Conservation (phyloP, 2,888 invertebrate genomes). For the Oligia fasciuncula region DNA sequence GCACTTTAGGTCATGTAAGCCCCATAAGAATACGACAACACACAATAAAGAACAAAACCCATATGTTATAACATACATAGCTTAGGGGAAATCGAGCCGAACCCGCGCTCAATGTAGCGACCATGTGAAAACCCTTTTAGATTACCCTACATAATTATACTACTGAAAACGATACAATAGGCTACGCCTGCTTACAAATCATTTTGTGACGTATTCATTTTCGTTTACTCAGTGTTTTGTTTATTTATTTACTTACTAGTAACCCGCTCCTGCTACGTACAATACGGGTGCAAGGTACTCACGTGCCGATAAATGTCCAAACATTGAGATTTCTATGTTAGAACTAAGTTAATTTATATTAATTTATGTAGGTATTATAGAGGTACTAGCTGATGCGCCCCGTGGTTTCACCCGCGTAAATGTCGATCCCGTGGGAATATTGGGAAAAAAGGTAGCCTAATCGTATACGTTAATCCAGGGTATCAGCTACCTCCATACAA, state of each 20-base stretch:
- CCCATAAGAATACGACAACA: conserved; percentile 5
- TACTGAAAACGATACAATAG: conserved; percentile 13
- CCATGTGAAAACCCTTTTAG: conserved; percentile 46
- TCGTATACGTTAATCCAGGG: no score
- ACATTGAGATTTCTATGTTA: not conserved
- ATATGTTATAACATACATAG: conserved; percentile 39
- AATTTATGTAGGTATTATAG: no score
- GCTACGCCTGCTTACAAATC: conserved; percentile 11
- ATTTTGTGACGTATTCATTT: conserved; percentile 41
- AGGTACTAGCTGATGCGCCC: no score
- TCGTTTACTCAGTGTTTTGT: not conserved
- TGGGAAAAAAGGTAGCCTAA: no score
- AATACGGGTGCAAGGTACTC: not conserved
- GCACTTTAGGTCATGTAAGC: no score
- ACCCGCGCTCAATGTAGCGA: conserved; percentile 28
- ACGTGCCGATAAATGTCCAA: not conserved
- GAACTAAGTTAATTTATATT: no score
- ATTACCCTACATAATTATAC: conserved; percentile 32
- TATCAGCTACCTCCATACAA: no score
- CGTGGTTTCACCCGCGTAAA: no score
- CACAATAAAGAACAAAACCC: conserved; percentile 9
- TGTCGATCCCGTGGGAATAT: no score
- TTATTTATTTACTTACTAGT: not conserved
- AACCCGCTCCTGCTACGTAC: not conserved
- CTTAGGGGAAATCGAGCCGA: conserved; percentile 26